Evolutionary conservation across 2,113 vertebrate genomes (phyloP).

Genomic region (Notarius quadriscutis): DNA sequence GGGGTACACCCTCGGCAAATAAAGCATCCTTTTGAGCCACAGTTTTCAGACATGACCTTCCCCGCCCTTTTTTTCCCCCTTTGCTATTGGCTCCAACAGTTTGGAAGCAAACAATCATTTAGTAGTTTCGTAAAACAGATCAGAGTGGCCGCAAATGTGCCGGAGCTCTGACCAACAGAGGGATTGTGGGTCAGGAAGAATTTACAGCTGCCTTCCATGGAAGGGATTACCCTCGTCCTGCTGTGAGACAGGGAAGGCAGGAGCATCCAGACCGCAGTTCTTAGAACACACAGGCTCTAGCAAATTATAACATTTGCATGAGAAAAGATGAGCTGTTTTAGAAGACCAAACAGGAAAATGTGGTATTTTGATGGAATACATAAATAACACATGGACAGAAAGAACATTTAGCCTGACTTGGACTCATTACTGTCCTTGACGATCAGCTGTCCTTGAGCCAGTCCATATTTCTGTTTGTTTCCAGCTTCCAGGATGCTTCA

Average conservation of each 20-base stretch:
- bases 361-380: not conserved
- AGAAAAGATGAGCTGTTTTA: conserved; percentile 24
- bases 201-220: conserved; percentile 38
- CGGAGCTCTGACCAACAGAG: conserved; percentile 61
- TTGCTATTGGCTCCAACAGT: conserved; percentile 22
- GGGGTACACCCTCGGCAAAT: no score
- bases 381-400: conserved; percentile 8
- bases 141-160: conserved; percentile 53
- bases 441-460: not conserved
- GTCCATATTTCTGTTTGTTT: conserved; percentile 2
- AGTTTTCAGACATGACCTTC: conserved; percentile 19
- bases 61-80: conserved; percentile 28
- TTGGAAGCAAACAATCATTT: conserved; percentile 45
- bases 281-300: conserved; percentile 17
- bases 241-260: conserved; percentile 18
- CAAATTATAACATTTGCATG: conserved; percentile 35
- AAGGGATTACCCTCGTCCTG: conserved; percentile 48
- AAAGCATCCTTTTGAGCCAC: no score
- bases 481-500: not conserved
- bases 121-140: conserved; percentile 56
- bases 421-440: not conserved
- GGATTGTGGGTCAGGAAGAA: conserved; percentile 55
- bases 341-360: conserved; percentile 1
- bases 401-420: conserved; percentile 8
- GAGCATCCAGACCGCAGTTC: conserved; percentile 25